phyloP scores from a whole-genome alignment of 2,113 vertebrate species.

The Apteryx owenii region DNA sequence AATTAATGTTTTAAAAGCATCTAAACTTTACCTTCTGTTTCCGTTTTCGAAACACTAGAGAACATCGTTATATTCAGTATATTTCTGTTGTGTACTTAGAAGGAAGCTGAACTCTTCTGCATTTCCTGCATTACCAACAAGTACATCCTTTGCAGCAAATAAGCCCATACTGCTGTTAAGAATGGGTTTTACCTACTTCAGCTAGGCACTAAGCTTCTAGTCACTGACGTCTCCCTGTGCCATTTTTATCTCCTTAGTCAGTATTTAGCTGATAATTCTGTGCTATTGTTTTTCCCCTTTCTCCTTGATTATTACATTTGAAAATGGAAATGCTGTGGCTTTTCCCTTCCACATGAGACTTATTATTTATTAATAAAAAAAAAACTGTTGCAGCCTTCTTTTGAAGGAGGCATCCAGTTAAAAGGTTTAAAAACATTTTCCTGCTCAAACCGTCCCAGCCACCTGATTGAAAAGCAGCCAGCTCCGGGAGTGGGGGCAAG shows the following conservation, averaged over 20 bases:
- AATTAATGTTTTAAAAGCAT: not conserved
- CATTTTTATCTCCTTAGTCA: not conserved
- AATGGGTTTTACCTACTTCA: not conserved
- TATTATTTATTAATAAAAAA: too few species aligned
- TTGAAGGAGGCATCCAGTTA: too few species aligned
- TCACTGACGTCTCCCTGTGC: not conserved
- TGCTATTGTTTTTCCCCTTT: not conserved
- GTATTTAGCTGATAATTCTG: not conserved
- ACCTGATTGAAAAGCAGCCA: not conserved
- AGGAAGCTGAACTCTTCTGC: not conserved
- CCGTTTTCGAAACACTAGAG: fast-evolving
- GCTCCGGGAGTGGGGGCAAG: too few species aligned
- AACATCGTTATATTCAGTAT: too few species aligned
- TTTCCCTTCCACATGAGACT: not conserved
- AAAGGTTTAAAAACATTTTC: not conserved
- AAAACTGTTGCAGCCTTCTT: too few species aligned
- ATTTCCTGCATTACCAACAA: not conserved
- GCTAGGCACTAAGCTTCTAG: not conserved
- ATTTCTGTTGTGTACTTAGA: too few species aligned
- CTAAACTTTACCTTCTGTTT: fast-evolving
- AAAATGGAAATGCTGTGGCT: not conserved
- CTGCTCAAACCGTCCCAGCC: fast-evolving
- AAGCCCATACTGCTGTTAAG: fast-evolving
- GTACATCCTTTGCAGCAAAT: not conserved
- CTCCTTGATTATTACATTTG: not conserved